phyloP scores from a whole-genome alignment of 2,888 invertebrate species.

The Phengaris alcon region DNA sequence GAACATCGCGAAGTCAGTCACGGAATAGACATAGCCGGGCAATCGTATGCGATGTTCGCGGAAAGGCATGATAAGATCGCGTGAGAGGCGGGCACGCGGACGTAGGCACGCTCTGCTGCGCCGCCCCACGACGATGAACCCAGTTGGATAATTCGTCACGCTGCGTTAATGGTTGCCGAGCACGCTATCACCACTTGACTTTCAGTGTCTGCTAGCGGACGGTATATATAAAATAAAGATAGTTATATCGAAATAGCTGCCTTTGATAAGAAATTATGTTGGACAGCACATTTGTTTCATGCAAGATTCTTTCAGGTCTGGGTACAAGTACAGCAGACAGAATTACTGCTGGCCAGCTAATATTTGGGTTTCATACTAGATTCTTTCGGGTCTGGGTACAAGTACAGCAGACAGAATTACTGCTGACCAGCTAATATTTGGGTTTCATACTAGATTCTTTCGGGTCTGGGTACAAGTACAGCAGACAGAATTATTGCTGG shows the following conservation, averaged over 20 bases:
- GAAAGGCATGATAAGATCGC: slow-evolving; percentile 76
- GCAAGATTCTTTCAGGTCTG: background rate
- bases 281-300: background rate
- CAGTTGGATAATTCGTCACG: slow-evolving; percentile 72
- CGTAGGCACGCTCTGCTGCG: slow-evolving; percentile 47
- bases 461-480: no score
- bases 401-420: no score
- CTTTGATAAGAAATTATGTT: background rate
- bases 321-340: no score
- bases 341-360: no score
- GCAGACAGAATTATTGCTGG: no score
- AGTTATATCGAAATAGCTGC: background rate
- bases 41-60: slow-evolving; percentile 73
- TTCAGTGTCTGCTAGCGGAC: slow-evolving; percentile 53
- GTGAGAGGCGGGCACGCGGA: slow-evolving; percentile 68
- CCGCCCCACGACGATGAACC: slow-evolving; percentile 47
- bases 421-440: no score
- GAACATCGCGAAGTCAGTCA: slow-evolving; percentile 56
- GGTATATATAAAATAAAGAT: background rate
- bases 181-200: slow-evolving; percentile 74
- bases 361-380: no score
- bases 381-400: no score
- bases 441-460: no score
- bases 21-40: slow-evolving; percentile 68
- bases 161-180: slow-evolving; percentile 73